phyloP scores from a whole-genome alignment of 2,113 vertebrate species.

The Urocynchramus pylzowi region DNA sequence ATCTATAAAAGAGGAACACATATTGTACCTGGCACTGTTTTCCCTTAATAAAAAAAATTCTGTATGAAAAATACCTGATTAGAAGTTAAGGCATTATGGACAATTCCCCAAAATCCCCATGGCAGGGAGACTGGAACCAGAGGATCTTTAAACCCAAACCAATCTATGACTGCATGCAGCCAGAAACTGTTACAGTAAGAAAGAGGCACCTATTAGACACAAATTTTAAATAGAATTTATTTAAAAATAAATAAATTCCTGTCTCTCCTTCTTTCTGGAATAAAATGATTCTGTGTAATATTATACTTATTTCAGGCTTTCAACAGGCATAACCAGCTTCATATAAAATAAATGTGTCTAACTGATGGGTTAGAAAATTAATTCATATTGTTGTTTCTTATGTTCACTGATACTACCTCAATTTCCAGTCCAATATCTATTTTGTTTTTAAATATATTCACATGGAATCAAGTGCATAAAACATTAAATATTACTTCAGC shows the following conservation, averaged over 20 bases:
- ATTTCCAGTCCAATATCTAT: not conserved
- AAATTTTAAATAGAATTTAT: not conserved
- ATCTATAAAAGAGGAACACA: not conserved
- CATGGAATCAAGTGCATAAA: not conserved
- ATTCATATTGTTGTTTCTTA: not conserved
- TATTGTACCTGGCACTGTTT: not conserved
- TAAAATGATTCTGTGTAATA: not conserved
- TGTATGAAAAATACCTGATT: not conserved
- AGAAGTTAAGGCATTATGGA: not conserved
- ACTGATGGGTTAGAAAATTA: not conserved
- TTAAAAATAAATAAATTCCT: not conserved
- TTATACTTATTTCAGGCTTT: not conserved
- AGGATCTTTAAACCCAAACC: not conserved
- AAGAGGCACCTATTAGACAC: not conserved
- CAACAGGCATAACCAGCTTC: not conserved
- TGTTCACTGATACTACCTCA: not conserved
- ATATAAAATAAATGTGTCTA: not conserved
- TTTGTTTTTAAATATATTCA: not conserved
- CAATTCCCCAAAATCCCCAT: not conserved
- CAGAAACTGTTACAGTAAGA: not conserved
- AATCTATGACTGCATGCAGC: not conserved
- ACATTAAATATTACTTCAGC: not conserved
- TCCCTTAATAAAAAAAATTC: not conserved
- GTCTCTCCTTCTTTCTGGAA: not conserved
- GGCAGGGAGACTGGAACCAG: not conserved